Evolutionary conservation across 1,140 invertebrate species (phyloP), one percentile per base, ranked within the genome.

Genomic region (Drosophila baimaii): DNA sequence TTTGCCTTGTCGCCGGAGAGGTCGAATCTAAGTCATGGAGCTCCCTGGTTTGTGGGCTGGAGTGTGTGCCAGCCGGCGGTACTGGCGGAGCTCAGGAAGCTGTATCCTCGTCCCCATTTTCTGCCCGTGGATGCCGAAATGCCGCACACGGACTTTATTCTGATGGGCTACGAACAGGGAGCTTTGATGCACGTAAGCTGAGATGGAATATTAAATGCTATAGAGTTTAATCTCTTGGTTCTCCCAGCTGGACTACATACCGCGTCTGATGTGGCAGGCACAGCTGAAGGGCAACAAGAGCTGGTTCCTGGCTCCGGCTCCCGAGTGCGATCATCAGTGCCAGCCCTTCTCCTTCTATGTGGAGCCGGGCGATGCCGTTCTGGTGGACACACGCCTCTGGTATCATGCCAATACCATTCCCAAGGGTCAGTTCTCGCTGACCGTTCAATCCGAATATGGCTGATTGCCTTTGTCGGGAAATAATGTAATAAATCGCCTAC

Each of bases 21-120:
- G 81, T 94, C 95, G 1, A 92, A 93, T 49, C 94, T 96, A 91
- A 90, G 92, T 46, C 93, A 93, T 15, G 94, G 94, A 7, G 93
- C 94, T 33, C 94, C 96, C 1, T 98, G 97, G 97, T 98, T 98
- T 93, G 95, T 98, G 63, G 97, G 97, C 66, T 98, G 97, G 97
- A 96, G 96, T 69, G 98, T 98, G 91, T 98, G 97, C 91, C 95
- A 98, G 93, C 94, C 95, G 21, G 93, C 94, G 33, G 94, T 98
- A 12, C 93, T 97, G 62, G 93, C 95, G 51, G 93, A 95, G 77
- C 94, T 99, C 77, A 93, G 96, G 64, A 92, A 95, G 78, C 96
- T 96, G 92, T 99, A 98, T 92, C 92, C 93, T 17, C 76, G 90
- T 47, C 98, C 98, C 8, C 95, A 98, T 84, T 98, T 99, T 92